These are phyloP conservation scores for Luffia ferchaultella DNA, from an alignment of 2,888 invertebrate species.

Conservation along the genomic window DNA sequence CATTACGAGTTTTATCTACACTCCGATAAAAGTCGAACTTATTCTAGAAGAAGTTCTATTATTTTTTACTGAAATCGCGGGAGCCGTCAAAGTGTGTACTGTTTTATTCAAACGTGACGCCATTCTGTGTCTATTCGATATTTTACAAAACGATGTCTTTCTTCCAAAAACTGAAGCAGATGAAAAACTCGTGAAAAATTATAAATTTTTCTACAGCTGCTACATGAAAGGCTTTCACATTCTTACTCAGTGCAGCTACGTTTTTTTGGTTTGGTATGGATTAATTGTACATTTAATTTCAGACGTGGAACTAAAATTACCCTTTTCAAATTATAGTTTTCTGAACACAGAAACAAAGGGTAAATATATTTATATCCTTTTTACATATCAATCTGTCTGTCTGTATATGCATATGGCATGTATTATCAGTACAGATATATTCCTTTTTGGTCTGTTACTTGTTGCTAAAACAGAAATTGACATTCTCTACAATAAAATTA, in stretches of 20 bases:
- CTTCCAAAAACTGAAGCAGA: constrained; percentile 24
- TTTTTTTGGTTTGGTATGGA: constrained; percentile 25
- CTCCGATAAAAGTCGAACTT: not conserved
- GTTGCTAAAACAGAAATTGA: constrained; percentile 16
- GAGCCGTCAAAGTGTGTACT: not conserved
- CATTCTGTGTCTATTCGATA: constrained; percentile 19
- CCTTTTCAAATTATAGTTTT: constrained; percentile 45
- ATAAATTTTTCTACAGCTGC: constrained; percentile 22
- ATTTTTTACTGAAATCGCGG: constrained; percentile 2
- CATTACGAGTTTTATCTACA: not conserved
- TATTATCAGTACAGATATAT: constrained; percentile 34
- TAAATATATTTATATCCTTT: constrained; percentile 29
- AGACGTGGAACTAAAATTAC: constrained; percentile 26
- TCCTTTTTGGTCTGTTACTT: constrained; percentile 34
- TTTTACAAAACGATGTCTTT: constrained; percentile 34
- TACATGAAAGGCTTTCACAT: constrained; percentile 24
- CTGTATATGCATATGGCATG: constrained; percentile 45
- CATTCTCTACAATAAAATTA: not conserved
- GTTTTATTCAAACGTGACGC: not conserved
- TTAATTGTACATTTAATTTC: constrained; percentile 25
- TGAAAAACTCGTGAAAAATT: constrained; percentile 22
- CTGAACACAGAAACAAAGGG: constrained; percentile 28
- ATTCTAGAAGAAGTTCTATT: not conserved
- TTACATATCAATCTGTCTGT: constrained; percentile 35
- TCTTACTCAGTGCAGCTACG: constrained; percentile 26